phyloP scores from a whole-genome alignment of 2,797 vertebrate species.

The Pampus argenteus region DNA sequence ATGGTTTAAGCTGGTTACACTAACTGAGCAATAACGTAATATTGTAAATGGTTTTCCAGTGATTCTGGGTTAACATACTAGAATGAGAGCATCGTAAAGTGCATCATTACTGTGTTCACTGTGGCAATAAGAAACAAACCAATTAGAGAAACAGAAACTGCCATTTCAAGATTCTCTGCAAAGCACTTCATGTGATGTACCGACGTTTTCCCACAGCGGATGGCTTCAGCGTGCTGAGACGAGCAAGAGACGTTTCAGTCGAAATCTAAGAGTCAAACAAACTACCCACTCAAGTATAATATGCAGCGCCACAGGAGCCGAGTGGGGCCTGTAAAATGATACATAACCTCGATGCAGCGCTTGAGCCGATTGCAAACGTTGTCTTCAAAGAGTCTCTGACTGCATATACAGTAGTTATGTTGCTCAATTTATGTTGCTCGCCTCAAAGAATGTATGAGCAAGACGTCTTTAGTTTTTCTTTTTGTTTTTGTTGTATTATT shows the following conservation, averaged over 20 bases:
- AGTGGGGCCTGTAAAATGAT: constrained; percentile 41
- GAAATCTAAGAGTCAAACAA: constrained; percentile 51
- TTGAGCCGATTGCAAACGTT: constrained; percentile 37
- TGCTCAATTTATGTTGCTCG: constrained; percentile 23
- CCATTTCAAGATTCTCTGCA: constrained; percentile 11
- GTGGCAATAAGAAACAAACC: constrained; percentile 23
- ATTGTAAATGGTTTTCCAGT: constrained; percentile 15
- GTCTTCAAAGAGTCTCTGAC: constrained; percentile 39
- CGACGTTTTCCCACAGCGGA: constrained; percentile 22
- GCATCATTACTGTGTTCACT: constrained; percentile 35
- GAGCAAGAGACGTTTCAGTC: constrained; percentile 27
- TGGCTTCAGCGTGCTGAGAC: constrained; percentile 8
- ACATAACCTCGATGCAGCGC: constrained; percentile 11
- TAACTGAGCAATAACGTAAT: constrained; percentile 16
- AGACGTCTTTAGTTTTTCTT: constrained; percentile 60
- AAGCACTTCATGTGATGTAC: not conserved
- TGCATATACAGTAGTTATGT: constrained; percentile 20
- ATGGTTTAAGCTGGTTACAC: constrained; percentile 3
- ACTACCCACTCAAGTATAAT: constrained; percentile 50
- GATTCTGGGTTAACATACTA: constrained; percentile 11
- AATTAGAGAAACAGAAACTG: constrained; percentile 39
- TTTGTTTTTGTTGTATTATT: constrained; percentile 61
- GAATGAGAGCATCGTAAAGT: not conserved
- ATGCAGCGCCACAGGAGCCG: constrained; percentile 33
- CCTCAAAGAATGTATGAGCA: constrained; percentile 49